Conservation (phyloP, 2,888 invertebrate species). For the Thyatira batis region DNA sequence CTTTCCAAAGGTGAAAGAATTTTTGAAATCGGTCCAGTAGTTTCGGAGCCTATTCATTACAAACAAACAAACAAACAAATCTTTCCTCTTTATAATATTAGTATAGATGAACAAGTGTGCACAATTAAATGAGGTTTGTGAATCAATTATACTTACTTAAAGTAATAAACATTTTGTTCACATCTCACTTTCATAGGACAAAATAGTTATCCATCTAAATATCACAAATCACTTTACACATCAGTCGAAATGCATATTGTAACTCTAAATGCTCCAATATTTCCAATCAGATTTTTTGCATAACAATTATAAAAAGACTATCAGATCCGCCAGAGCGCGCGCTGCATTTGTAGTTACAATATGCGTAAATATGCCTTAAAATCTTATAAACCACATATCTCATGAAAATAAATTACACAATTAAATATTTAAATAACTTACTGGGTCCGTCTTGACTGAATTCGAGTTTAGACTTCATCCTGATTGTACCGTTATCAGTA, state of each 20-base stretch:
- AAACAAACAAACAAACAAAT: too few species aligned
- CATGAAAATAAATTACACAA: constrained; percentile 9
- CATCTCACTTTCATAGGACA: constrained; percentile 31
- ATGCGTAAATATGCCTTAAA: constrained; percentile 30
- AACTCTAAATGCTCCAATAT: constrained; percentile 23
- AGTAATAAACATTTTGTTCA: constrained; percentile 19
- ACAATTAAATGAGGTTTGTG: not conserved
- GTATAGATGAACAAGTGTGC: constrained; percentile 3
- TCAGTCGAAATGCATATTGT: constrained; percentile 63
- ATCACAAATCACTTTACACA: constrained; percentile 71
- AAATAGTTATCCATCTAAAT: constrained; percentile 53
- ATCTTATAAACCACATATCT: constrained; percentile 51
- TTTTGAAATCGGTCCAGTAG: too few species aligned
- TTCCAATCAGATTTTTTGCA: not conserved
- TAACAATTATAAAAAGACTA: constrained; percentile 11
- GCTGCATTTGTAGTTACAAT: constrained; percentile 33
- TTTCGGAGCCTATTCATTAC: too few species aligned
- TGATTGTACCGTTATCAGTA: not conserved
- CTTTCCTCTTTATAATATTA: too few species aligned
- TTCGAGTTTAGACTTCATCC: not conserved
- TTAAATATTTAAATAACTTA: constrained; percentile 11
- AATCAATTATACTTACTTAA: constrained; percentile 17
- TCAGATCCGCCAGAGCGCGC: not conserved
- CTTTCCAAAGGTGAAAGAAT: too few species aligned
- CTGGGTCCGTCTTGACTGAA: constrained; percentile 8